Percentiles rank a stretch among this genome's conserved stretches.
These are phyloP conservation scores for Lutjanus argentimaculatus DNA, from an alignment of 2,797 vertebrate genomes.

Conservation along the genomic window DNA sequence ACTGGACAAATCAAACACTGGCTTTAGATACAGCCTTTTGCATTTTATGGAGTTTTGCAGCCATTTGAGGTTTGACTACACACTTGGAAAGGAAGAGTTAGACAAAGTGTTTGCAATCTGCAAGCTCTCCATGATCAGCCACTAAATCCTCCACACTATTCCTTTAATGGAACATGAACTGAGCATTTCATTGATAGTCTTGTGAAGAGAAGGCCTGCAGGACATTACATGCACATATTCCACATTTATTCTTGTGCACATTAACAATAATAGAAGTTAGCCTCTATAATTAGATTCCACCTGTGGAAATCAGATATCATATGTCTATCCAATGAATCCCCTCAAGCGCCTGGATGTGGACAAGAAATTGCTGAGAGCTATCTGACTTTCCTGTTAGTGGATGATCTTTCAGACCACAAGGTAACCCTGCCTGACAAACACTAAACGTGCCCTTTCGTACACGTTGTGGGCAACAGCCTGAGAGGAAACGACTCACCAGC, in stretches of 20 bases:
- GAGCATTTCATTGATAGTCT: not conserved
- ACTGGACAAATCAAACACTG: too few species aligned
- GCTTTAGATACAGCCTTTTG: too few species aligned
- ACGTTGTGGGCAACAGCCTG: slow-evolving; percentile 16
- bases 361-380: not conserved
- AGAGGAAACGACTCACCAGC: slow-evolving; percentile 26
- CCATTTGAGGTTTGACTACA: too few species aligned
- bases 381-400: not conserved
- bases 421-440: slow-evolving; percentile 14
- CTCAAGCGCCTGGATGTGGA: not conserved
- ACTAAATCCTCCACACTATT: too few species aligned
- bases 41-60: too few species aligned
- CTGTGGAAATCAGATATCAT: not conserved
- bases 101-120: too few species aligned
- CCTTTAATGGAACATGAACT: not conserved
- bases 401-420: not conserved
- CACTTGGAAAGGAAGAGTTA: too few species aligned
- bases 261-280: not conserved
- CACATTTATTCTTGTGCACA: not conserved
- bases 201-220: not conserved
- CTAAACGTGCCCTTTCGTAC: slow-evolving; percentile 20
- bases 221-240: not conserved
- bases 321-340: slow-evolving; percentile 11
- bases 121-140: too few species aligned
- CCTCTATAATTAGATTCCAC: not conserved